phyloP scores from a whole-genome alignment of 2,888 invertebrate species.

The Plagodis pulveraria region DNA sequence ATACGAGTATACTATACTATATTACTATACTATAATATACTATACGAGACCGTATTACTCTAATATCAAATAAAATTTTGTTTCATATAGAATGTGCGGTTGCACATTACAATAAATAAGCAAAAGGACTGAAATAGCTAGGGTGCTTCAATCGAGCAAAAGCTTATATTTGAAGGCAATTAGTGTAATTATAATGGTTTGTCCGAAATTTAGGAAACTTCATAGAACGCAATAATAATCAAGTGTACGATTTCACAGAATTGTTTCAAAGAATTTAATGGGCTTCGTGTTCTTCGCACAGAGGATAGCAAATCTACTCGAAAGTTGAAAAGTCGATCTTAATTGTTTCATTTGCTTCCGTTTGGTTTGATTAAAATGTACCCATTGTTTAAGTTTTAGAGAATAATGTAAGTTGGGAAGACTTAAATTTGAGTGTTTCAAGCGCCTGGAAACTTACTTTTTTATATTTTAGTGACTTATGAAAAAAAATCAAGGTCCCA shows the following conservation, averaged over 20 bases:
- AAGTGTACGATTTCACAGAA: constrained; percentile 32
- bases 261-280: constrained; percentile 65
- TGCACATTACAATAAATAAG: no score
- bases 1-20: no score
- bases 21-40: no score
- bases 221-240: neutral
- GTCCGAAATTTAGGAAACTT: constrained; percentile 26
- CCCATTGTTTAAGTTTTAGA: constrained; percentile 35
- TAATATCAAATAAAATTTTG: no score
- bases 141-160: neutral
- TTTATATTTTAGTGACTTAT: no score
- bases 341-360: constrained; percentile 38
- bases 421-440: constrained; percentile 11
- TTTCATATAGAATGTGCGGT: no score
- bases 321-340: constrained; percentile 34
- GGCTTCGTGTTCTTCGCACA: constrained; percentile 32
- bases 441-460: constrained; percentile 9
- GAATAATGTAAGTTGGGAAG: constrained; percentile 21
- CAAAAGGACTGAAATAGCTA: no score
- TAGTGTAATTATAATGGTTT: constrained; percentile 14
- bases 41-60: no score
- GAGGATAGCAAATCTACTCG: constrained; percentile 22
- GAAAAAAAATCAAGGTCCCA: no score
- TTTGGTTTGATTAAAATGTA: constrained; percentile 35
- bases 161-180: constrained; percentile 3